Evolutionary conservation across 35 echinoderm and acorn worm species (phyloP), one percentile per base, ranked within the genome.

Genomic region (Ophiothrix spiculata): DNA sequence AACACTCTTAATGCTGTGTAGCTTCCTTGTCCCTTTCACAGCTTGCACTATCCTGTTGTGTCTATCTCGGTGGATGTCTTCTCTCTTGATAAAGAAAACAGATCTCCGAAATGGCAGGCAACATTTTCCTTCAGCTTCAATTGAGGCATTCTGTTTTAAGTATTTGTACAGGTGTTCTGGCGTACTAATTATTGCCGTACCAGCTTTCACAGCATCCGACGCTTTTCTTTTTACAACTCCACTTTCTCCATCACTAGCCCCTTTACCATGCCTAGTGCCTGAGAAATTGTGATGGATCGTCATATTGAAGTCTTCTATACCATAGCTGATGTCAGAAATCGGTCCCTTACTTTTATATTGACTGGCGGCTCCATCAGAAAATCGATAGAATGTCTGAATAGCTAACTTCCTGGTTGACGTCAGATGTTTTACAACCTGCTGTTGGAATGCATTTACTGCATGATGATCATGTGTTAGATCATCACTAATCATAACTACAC

Each of bases 281-380:
- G 73, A 92, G 40, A 83, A 97, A 39, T 97, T 91, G 77, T 91
- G 94, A 21, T 89, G 76, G 0, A 97, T 88, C 1, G 13, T 77
- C 8, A 77, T 23, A 21, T 80, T 80, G 38, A 90, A 93, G 56
- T 97, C 91, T 0, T 88, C 41, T 10, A 73, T 79, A 1, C 33
- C 79, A 64, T 84, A 97, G 38, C 90, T 87, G 11, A 93, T 77
- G 40, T 97, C 91, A 1, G 84, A 93, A 28, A 97, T 84, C 0
- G 95, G 95, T 0, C 95, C 90, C 75, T 93, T 91, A 32, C 76
- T 82, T 46, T 97, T 97, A 33, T 93, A 97, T 37, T 97, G 94
- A 40, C 82, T 75, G 37, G 54, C 46, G 29, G 90, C 90, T 0
- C 87, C 90, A 77, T 97, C 94, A 15, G 78, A 86, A 28, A 74